Percentiles rank a stretch among this genome's conserved stretches.
These are phyloP conservation scores for Muscicapa striata DNA, from an alignment of 2,797 vertebrate species.

Conservation along the genomic window DNA sequence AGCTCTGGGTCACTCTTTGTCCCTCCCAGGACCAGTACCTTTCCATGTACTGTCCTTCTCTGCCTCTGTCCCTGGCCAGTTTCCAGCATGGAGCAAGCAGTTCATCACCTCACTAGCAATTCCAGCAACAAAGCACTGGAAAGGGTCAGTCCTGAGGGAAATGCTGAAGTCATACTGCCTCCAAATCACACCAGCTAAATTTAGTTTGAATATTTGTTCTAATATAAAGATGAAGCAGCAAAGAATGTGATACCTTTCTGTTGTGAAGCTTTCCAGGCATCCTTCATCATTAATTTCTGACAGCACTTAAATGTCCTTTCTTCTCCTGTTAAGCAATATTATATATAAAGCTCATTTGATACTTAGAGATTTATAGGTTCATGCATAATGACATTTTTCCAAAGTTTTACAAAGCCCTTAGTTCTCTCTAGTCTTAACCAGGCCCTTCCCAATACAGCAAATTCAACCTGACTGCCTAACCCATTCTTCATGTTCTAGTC, in stretches of 20 bases:
- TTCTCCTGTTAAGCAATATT: background rate
- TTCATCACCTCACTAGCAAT: background rate
- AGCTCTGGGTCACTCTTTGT: background rate
- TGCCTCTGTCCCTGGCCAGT: background rate
- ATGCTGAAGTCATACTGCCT: background rate
- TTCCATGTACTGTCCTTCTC: background rate
- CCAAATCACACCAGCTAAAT: background rate
- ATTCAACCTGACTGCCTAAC: background rate
- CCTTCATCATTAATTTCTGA: constrained; percentile 11
- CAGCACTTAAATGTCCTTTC: constrained; percentile 30
- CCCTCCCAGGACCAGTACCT: background rate
- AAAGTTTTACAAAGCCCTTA: constrained; percentile 8
- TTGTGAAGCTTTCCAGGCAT: background rate
- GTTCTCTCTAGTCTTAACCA: constrained; percentile 6
- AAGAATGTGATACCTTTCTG: background rate
- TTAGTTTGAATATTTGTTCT: background rate
- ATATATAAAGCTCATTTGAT: constrained; percentile 5
- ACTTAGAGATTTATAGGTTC: constrained; percentile 22
- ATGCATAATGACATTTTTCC: background rate
- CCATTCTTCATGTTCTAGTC: background rate
- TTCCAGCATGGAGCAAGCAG: background rate
- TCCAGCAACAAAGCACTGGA: background rate
- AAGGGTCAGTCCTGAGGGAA: background rate
- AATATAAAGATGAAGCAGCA: background rate
- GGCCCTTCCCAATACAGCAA: background rate